Evolutionary conservation across 2,113 vertebrate genomes (phyloP).

Genomic region (Lagopus muta): DNA sequence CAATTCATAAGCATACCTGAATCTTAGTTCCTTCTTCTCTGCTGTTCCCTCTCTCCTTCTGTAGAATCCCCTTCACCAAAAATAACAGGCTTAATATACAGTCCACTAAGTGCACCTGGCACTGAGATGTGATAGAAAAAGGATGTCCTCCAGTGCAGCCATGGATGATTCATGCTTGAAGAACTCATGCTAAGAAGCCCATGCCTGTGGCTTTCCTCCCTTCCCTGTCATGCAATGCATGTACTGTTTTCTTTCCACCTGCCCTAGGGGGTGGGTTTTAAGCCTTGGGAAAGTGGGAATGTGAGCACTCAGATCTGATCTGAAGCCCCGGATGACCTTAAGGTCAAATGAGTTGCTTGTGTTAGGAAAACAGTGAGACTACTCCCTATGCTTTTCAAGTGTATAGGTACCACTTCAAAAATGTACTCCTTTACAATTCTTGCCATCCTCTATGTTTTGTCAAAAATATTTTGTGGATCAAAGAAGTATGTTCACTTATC

Average conservation of each 20-base stretch:
- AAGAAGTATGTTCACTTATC: neutral
- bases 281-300: neutral
- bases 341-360: neutral
- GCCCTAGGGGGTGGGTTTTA: neutral
- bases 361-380: neutral
- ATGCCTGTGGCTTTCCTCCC: rapidly evolving
- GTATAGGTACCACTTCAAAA: neutral
- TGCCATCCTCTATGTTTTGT: neutral
- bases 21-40: neutral
- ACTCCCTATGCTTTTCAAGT: neutral
- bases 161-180: neutral
- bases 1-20: neutral
- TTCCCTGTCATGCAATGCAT: no score
- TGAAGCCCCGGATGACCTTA: neutral
- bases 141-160: neutral
- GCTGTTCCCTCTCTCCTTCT: neutral
- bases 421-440: neutral
- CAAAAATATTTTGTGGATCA: neutral
- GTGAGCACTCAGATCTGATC: neutral
- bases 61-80: neutral
- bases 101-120: neutral
- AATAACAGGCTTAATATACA: neutral
- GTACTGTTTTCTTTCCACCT: neutral
- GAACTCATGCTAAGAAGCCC: neutral
- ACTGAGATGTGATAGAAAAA: neutral